A percentile compares a stretch with the other conserved stretches of the same genome.
phyloP scores from a whole-genome alignment of 2,888 invertebrate genomes.

The Phengaris alcon region DNA sequence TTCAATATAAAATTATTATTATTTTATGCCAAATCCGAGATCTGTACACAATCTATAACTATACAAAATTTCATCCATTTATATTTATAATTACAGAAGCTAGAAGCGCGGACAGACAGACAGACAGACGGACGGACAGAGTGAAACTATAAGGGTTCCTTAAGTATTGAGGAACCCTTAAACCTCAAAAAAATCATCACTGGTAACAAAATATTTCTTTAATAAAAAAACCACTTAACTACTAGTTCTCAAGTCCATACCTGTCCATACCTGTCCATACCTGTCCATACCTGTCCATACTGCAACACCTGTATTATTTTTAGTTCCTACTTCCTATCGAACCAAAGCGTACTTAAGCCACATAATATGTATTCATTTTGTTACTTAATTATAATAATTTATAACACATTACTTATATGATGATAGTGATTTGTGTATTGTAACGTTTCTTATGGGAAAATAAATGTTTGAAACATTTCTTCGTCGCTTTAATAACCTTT shows the following conservation, averaged over 20 bases:
- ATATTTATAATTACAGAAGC: no score
- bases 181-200: not conserved
- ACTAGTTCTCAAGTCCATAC: not conserved
- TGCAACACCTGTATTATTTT: slow-evolving; percentile 34
- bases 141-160: no score
- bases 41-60: no score
- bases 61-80: no score
- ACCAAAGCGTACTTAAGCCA: slow-evolving; percentile 47
- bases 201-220: not conserved
- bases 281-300: no score
- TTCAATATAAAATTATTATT: no score
- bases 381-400: slow-evolving; percentile 42
- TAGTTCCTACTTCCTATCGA: slow-evolving; percentile 53
- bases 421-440: slow-evolving; percentile 32
- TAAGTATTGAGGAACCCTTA: no score
- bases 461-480: slow-evolving; percentile 24
- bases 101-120: no score
- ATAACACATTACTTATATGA: slow-evolving; percentile 32
- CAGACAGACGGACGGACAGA: no score
- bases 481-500: not conserved
- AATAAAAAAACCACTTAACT: not conserved
- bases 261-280: no score
- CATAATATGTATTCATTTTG: slow-evolving; percentile 39
- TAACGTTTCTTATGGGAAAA: slow-evolving; percentile 34
- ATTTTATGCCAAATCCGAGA: no score